Percentiles rank a stretch among this genome's conserved stretches.
These are phyloP conservation scores for Danaus chrysippus DNA, from an alignment of 2,888 invertebrate genomes.

Conservation along the genomic window DNA sequence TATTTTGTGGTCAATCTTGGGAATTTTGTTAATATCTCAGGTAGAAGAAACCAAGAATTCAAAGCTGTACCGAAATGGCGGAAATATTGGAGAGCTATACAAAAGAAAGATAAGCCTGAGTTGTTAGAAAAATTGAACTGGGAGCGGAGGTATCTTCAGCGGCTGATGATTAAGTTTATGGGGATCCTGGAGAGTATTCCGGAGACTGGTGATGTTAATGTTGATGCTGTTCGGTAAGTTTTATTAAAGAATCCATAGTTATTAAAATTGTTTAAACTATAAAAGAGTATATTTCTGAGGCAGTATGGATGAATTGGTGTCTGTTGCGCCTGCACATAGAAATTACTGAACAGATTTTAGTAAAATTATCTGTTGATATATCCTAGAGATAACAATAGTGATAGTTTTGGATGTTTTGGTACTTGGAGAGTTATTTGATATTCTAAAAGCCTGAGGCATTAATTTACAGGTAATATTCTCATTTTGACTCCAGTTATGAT, in stretches of 20 bases:
- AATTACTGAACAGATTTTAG: too few relatives aligned
- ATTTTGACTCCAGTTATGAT: too few relatives aligned
- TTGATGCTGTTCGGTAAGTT: conserved; percentile 74
- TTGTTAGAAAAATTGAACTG: conserved; percentile 84
- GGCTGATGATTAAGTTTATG: conserved; percentile 93
- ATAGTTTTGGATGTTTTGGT: too few relatives aligned
- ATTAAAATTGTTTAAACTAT: too few relatives aligned
- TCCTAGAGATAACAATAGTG: too few relatives aligned
- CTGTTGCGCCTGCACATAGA: too few relatives aligned
- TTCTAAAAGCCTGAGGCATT: too few relatives aligned
- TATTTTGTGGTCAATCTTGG: not conserved
- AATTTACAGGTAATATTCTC: too few relatives aligned
- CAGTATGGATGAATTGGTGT: too few relatives aligned
- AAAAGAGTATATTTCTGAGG: too few relatives aligned
- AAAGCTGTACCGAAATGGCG: conserved; percentile 92
- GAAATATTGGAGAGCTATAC: conserved; percentile 94
- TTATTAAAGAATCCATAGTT: not conserved
- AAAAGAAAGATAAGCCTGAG: conserved; percentile 89
- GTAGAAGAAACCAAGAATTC: conserved; percentile 91
- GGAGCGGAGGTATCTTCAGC: conserved; percentile 92
- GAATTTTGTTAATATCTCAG: conserved; percentile 53
- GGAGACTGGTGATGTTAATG: conserved; percentile 77
- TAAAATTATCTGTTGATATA: too few relatives aligned
- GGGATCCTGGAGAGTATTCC: conserved; percentile 87
- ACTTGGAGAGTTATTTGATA: too few relatives aligned